Base-by-base conservation (phyloP, 1,140 invertebrate genomes). In the Caerostris extrusa region DNA sequence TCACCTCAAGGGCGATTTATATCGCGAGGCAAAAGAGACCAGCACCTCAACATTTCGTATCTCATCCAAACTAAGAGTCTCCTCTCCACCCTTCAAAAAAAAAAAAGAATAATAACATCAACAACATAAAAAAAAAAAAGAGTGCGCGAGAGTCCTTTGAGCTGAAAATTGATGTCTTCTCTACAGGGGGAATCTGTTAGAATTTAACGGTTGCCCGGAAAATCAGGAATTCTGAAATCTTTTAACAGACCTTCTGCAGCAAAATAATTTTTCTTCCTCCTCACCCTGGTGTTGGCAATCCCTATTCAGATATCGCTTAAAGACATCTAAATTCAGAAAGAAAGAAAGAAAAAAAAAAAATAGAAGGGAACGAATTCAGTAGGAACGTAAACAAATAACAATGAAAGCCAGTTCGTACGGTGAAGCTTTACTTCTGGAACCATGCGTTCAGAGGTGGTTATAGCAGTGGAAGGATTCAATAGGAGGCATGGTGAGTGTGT, bases 271-370 rank as follows among this genome's bases (percentile, higher is more conserved):
- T 34, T 34, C 34, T 34, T 17, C 6, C 10, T 7, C 7, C 6
- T 34, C 56, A 12, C 19, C 57, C 82, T 85, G 7, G 14, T 12
- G 55, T 57, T 56, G 17, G 53, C 50, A 64, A 64, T 67, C 86
- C 55, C 14, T 50, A 64, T 67, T 67, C 86, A 67, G 61, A 61
- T 8, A 7, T 67, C 7, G 50, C 58, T 64, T 34, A 88, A 67
- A 67, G 86, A 60, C 61, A 88, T 88, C 86, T 88, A 88, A 88
- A 88, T 88, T 88, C 86, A 55, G 67, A 88, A 67, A 88, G 50
- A 55, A n/a, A 53, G 82, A 88, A 67, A 64, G n/a, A 10, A 19
- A 34, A 81, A 50, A 50, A 19, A 34, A 2, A 50, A 19, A 34
- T 34, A 0, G 0, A 34, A 34, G 34, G 34, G 34, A 50, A 10